Base-by-base conservation (phyloP, 1,140 invertebrate species). In the Nasonia vitripennis region DNA sequence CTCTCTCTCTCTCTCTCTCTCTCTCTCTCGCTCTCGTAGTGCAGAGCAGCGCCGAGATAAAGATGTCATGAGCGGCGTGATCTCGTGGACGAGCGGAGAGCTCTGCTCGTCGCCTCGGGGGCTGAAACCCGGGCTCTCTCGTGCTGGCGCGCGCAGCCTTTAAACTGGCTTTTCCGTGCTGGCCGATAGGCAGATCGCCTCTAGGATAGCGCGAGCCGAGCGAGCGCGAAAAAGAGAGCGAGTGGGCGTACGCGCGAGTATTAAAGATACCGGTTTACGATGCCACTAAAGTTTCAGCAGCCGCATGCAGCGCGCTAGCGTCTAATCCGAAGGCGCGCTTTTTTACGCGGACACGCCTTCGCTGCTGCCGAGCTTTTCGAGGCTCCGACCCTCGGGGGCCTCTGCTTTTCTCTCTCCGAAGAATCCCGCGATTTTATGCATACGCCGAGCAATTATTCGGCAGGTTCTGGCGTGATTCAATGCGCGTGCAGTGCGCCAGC, bases 251-350 rank as follows among this genome's bases (percentile, higher is more conserved):
- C 62, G 62, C n/a, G 74, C 73, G 55, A 45, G 83, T 62, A 81
- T 79, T 86, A 86, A 86, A 86, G 85, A 86, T 83, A 78, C 51
- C 67, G 67, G 71, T 86, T 86, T 86, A 86, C 79, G 85, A 86
- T 41, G 85, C 85, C 85, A 83, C 85, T 83, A 86, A 86, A 78
- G 37, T 77, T 81, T 27, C 73, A 78, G 62, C 48, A 37, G 73
- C 75, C 17, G 4, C 7, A 45, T 45, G 17, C 17, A 20, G 55
- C 55, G 0, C 2, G 34, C 77, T n/a, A n/a, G 23, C 37, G 75
- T 41, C 27, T 84, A 71, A 80, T 80, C 37, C 48, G 23, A 83
- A 78, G 82, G 67, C 14, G 37, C 10, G 37, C 20, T 51, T 70
- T 74, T 83, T 81, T 83, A 11, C 51, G 55, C 73, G 48, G 51